Base-by-base conservation (phyloP, 2,797 vertebrate species). In the Limosa lapponica region DNA sequence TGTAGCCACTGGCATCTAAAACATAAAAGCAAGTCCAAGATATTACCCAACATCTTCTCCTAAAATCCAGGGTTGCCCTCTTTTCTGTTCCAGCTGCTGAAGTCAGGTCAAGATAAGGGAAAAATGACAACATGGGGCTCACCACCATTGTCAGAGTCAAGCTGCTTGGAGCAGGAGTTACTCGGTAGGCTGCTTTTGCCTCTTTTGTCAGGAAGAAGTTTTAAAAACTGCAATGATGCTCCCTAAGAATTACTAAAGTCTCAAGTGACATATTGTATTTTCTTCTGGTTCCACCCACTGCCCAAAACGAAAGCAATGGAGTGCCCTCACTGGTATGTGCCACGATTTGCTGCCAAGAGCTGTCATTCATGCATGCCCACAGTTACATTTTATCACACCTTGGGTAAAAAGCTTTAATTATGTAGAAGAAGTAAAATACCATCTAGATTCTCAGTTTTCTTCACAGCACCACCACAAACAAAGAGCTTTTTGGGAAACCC, bases 321-420 rank as follows among this genome's bases (percentile, higher is more conserved):
- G 2, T 65, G 16, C 16, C 16, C 32, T 78, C 1, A 0, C 14
- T 59, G 17, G 22, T 13, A 16, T 0, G 0, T 30, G 32, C 28
- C 30, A 28, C 0, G 0, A 22, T 27, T 58, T 82, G 20, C 43
- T 67, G 37, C 34, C 37, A 72, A 71, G 43, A 62, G 1, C 66
- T 37, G 7, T 37, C 44, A 64, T 2, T 46, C 44, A 18, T 19
- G 22, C 46, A 52, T 0, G 0, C 52, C 43, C 41, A 28, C 34
- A 36, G 20, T 36, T 54, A 23, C 11, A 22, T 89, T 92, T 75
- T 28, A 77, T n/a, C 85, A 28, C 25, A 62, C 20, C 12, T 66
- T 69, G 37, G 70, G 37, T 20, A 69, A 18, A 61, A 67, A 74
- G 24, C 11, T 79, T 89, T 85, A 57, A 22, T 46, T 6, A 1